These are phyloP conservation scores for Stenurella melanura DNA, from an alignment of 2,888 invertebrate species.

Conservation along the genomic window DNA sequence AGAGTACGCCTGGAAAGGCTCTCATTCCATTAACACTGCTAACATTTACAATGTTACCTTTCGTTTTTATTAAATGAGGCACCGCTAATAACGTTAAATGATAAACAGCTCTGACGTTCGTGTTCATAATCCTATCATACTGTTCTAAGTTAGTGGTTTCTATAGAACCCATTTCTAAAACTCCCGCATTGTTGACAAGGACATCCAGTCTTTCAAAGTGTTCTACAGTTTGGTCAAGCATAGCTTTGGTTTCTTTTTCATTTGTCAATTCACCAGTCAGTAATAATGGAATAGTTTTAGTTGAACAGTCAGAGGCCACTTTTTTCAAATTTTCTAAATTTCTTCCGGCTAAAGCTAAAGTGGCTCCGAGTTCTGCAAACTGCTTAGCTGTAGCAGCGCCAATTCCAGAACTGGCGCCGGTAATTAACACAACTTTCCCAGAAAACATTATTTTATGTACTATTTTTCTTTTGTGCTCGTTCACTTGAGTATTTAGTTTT, in stretches of 20 bases:
- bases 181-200: constrained; percentile 92
- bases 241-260: constrained; percentile 82
- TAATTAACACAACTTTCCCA: constrained; percentile 84
- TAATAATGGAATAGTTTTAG: constrained; percentile 74
- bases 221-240: constrained; percentile 83
- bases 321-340: constrained; percentile 81
- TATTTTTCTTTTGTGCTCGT: constrained; percentile 68
- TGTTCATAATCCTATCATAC: constrained; percentile 91
- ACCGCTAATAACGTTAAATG: constrained; percentile 90
- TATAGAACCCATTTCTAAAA: constrained; percentile 79
- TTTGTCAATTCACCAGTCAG: constrained; percentile 84
- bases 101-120: constrained; percentile 89
- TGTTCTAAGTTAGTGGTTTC: constrained; percentile 91
- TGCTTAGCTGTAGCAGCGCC: constrained; percentile 88
- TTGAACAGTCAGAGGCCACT: constrained; percentile 77
- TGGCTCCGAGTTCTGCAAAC: constrained; percentile 84
- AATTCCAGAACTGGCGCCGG: constrained; percentile 91
- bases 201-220: constrained; percentile 87
- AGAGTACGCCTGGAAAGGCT: constrained; percentile 91
- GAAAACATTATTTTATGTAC: constrained; percentile 75
- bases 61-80: constrained; percentile 87
- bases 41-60: constrained; percentile 92
- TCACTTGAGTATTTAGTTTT: neutral
- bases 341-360: constrained; percentile 83
- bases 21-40: constrained; percentile 95